Base-by-base conservation (phyloP, 2,113 vertebrate species). In the Pleuronectes platessa region DNA sequence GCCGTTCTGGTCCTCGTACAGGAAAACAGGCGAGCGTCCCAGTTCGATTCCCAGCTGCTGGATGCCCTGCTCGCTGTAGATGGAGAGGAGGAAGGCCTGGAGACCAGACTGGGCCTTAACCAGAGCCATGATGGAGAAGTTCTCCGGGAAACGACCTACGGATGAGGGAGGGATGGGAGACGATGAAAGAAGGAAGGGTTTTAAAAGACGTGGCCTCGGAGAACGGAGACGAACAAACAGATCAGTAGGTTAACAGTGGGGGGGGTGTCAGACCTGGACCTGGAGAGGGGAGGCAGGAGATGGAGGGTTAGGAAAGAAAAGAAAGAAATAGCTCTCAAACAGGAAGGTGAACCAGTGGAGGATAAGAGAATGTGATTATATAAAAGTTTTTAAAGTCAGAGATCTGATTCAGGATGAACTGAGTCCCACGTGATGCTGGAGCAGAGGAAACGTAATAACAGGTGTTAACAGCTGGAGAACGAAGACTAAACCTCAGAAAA, bases 1-100 rank as follows among this genome's bases (percentile, higher is more conserved):
- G 20, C 95, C 95, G 0, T 74, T 93, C 82, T 98, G 96, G 92
- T 98, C 96, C 75, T 96, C 95, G 0, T 97, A 98, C 69, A 97
- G 94, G 89, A 98, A 97, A 75, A 96, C 93, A 2, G 96, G 95
- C 0, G 96, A 97, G 58, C 91, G 95, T 54, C 96, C 96, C 1
- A 98, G 86, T 89, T 98, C 97, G 4, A 97, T 53, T 18, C 96
- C 96, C 81, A 98, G 85, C 88, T 98, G 97, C 86, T 95, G 96
- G 72, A 94, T 69, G 0, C 96, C 96, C 60, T 96, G 95, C 49
- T 94, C 96, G 17, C 92, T 96, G 90, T 98, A 98, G 79, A 98
- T 72, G 31, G 96, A 97, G 71, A 97, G 90, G 35, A 98, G 94
- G 89, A 97, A 96, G 18, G 95, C 95, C 70, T 96, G 97, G 27